Evolutionary conservation across 2,113 vertebrate species (phyloP).

Genomic region (Microtus montanus): DNA sequence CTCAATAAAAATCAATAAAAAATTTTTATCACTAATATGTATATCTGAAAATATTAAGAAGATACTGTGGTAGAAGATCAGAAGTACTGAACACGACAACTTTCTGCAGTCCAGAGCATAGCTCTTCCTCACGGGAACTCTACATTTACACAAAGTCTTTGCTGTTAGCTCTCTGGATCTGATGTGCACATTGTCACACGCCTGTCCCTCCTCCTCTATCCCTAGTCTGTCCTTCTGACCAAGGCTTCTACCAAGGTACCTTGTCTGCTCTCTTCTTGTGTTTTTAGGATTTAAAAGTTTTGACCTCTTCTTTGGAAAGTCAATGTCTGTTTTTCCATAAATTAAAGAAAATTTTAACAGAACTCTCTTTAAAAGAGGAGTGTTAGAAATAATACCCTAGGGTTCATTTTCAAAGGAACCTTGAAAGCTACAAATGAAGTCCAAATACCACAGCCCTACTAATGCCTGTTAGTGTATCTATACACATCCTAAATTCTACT

Average conservation of each 20-base stretch:
- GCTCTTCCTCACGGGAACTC: background rate
- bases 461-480: background rate
- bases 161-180: background rate
- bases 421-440: background rate
- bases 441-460: background rate
- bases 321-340: background rate
- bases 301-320: background rate
- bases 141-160: background rate
- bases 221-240: background rate
- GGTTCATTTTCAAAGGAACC: background rate
- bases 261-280: background rate
- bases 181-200: no score
- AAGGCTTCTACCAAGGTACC: background rate
- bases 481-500: background rate
- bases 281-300: background rate
- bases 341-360: background rate
- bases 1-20: no score
- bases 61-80: background rate
- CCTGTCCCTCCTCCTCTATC: no score
- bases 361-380: no score
- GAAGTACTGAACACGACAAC: background rate
- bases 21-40: background rate
- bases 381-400: no score
- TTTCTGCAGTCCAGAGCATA: background rate
- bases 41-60: background rate